Conservation (phyloP, 2,113 vertebrate genomes). For the Microtus richardsoni region DNA sequence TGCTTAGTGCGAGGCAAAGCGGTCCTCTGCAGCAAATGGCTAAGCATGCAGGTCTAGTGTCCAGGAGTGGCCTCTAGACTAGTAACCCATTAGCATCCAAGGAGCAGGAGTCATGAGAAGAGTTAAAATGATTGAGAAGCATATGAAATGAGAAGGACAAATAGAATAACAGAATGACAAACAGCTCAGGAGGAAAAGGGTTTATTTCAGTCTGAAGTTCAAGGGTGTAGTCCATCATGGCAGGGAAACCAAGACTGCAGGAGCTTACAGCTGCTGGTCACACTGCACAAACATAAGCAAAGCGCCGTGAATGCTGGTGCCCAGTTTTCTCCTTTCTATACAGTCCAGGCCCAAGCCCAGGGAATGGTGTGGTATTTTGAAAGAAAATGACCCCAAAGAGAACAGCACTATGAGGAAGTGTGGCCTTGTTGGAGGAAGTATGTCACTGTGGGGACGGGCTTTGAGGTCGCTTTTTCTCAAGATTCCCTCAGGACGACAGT, state of each 20-base stretch:
- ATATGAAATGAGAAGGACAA: slow-evolving; percentile 16
- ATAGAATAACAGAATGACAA: neutral
- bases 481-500: neutral
- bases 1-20: neutral
- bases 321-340: neutral
- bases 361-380: neutral
- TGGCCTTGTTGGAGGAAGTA: neutral
- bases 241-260: neutral
- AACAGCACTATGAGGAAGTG: neutral
- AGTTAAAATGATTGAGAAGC: neutral
- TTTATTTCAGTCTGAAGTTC: neutral
- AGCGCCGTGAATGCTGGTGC: neutral
- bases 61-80: neutral
- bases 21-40: neutral
- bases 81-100: slow-evolving; percentile 6
- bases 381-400: neutral
- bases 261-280: neutral
- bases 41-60: neutral
- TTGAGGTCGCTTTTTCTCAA: neutral
- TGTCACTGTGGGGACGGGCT: neutral
- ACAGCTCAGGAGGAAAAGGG: neutral
- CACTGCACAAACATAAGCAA: neutral
- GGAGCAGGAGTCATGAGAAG: neutral
- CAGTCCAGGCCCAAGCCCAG: neutral
- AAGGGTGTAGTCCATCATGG: neutral